Conservation (phyloP, 1,140 invertebrate species). For the Camponotus vicinus region DNA sequence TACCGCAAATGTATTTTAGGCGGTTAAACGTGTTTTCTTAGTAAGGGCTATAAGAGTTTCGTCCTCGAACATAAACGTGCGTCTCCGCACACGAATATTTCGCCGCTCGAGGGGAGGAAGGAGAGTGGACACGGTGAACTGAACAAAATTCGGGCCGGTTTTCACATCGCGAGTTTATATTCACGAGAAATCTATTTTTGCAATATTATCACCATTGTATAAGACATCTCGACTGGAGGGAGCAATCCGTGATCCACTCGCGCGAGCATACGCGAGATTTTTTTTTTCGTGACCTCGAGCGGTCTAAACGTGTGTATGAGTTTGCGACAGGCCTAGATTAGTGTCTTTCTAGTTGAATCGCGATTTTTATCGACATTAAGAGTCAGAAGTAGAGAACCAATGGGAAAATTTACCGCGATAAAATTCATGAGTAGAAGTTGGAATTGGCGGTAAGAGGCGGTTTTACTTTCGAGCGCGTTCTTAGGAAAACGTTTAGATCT, state of each 20-base stretch:
- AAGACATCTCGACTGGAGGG: constrained; percentile 64
- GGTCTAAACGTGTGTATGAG: constrained; percentile 8
- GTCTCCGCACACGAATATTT: background rate
- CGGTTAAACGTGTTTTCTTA: constrained; percentile 56
- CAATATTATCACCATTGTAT: constrained; percentile 74
- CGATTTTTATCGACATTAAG: background rate
- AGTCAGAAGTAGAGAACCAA: background rate
- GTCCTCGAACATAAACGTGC: constrained; percentile 43
- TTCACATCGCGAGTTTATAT: constrained; percentile 67
- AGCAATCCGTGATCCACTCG: constrained; percentile 42
- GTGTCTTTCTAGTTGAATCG: background rate
- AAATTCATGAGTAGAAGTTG: background rate
- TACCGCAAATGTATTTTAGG: constrained; percentile 52
- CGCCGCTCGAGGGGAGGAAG: constrained; percentile 44
- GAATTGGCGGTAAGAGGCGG: background rate
- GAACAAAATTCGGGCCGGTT: constrained; percentile 52
- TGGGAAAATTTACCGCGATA: background rate
- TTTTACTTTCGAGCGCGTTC: background rate
- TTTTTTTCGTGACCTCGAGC: constrained; percentile 38
- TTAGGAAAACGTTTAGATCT: background rate
- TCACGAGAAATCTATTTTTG: constrained; percentile 75
- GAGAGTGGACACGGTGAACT: constrained; percentile 47
- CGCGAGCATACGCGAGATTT: constrained; percentile 7
- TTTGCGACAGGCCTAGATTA: constrained; percentile 46
- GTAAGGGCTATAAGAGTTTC: constrained; percentile 42